Evolutionary conservation across 2,888 invertebrate species (phyloP).

Genomic region (Neoitamus cyanurus): DNA sequence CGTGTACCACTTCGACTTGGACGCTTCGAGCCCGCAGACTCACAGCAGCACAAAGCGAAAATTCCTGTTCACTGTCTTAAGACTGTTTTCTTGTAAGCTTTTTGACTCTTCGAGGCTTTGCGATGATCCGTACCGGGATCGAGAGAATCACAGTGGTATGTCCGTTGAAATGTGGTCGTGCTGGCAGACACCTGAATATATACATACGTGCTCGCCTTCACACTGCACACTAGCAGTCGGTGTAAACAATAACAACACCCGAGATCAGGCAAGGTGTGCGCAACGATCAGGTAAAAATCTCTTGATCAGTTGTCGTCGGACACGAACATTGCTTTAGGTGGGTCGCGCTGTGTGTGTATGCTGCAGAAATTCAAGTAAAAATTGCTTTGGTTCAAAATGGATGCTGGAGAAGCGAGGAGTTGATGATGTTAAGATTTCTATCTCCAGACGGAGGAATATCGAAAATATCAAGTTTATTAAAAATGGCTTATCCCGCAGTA

Average conservation of each 20-base stretch:
- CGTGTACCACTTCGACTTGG: not conserved
- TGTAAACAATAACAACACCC: slow-evolving; percentile 15
- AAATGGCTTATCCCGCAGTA: not conserved
- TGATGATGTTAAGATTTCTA: not conserved
- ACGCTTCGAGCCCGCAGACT: not conserved
- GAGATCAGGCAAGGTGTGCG: slow-evolving; percentile 15
- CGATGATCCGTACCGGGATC: slow-evolving; percentile 2
- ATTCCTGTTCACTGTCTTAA: not conserved
- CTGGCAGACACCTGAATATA: not conserved
- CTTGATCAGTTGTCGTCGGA: not conserved
- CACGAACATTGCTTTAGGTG: not conserved
- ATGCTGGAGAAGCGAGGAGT: slow-evolving; percentile 5
- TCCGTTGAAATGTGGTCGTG: not conserved
- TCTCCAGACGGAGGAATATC: not conserved
- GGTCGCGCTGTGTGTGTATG: not conserved
- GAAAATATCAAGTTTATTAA: too few relatives aligned
- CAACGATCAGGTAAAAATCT: not conserved
- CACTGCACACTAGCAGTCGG: not conserved
- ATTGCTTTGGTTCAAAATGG: slow-evolving; percentile 31
- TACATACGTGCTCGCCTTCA: not conserved
- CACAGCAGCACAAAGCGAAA: not conserved
- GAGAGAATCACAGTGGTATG: not conserved
- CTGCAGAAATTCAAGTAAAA: not conserved
- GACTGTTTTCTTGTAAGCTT: slow-evolving; percentile 29
- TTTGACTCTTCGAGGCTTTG: slow-evolving; percentile 13